A percentile compares a stretch with the other conserved stretches of the same genome.
Evolutionary conservation across 2,113 vertebrate genomes (phyloP).

Genomic region (Ellobius talpinus): DNA sequence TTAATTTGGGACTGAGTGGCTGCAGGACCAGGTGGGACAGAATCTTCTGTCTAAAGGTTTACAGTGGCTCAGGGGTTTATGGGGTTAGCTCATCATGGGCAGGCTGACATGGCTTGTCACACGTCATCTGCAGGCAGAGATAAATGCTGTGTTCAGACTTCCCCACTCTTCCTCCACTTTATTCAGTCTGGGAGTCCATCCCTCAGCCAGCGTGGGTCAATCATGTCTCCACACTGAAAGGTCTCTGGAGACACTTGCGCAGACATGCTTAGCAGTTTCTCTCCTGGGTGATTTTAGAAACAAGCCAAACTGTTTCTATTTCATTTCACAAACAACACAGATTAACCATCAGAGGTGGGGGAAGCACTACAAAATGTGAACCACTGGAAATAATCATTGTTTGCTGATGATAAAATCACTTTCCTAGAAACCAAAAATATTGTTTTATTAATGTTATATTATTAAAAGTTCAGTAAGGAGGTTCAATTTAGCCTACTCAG

Average conservation of each 20-base stretch:
- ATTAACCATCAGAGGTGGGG: neutral
- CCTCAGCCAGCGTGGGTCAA: neutral
- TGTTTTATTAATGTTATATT: neutral
- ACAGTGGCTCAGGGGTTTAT: neutral
- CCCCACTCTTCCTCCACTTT: too few relatives aligned
- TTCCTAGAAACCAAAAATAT: slow-evolving; percentile 42
- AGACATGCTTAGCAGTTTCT: neutral
- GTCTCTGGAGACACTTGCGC: neutral
- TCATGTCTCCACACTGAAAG: neutral
- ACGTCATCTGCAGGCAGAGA: neutral
- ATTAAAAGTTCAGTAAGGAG: slow-evolving; percentile 33
- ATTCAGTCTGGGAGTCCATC: too few relatives aligned
- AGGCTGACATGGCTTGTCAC: neutral
- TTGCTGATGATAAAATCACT: slow-evolving; percentile 36
- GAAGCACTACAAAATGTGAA: neutral
- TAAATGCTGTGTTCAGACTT: neutral
- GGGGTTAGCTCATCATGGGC: neutral
- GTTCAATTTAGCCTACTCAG: slow-evolving; percentile 1
- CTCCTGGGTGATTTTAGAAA: neutral
- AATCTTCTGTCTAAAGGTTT: too few relatives aligned
- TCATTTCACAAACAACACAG: neutral
- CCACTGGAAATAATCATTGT: neutral
- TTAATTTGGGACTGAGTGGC: too few relatives aligned
- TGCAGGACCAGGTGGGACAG: too few relatives aligned
- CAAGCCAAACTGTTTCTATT: neutral